Evolutionary conservation across 2,113 vertebrate species (phyloP).

Genomic region (Galeopterus variegatus): DNA sequence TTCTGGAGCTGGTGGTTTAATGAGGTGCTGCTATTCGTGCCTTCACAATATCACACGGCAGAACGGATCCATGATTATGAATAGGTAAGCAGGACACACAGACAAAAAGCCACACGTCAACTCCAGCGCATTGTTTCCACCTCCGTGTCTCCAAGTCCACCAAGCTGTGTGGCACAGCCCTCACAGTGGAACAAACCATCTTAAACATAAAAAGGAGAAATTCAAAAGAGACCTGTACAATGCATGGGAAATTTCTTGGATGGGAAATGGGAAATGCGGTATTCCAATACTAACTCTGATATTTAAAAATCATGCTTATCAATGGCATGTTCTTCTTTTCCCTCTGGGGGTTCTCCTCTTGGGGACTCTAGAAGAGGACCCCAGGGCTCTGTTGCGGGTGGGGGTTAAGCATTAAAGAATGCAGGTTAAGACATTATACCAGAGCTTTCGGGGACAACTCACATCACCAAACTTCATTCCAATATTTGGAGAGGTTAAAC

Average conservation of each 20-base stretch:
- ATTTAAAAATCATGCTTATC: neutral
- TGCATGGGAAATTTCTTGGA: neutral
- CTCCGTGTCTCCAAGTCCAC: neutral
- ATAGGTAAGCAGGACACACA: slow-evolving; percentile 34
- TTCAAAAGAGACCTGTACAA: neutral
- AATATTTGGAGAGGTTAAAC: neutral
- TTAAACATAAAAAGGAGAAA: neutral
- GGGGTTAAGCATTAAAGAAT: neutral
- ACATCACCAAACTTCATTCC: neutral
- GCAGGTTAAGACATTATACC: neutral
- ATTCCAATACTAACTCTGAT: neutral
- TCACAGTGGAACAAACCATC: neutral
- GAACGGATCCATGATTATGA: neutral
- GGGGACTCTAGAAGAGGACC: neutral
- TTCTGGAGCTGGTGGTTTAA: neutral
- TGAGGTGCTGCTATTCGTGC: neutral
- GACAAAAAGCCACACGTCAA: slow-evolving; percentile 67
- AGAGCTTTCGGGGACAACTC: neutral
- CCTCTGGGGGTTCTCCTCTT: neutral
- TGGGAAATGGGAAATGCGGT: neutral
- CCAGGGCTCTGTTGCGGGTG: neutral
- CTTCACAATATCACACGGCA: neutral
- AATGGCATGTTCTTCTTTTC: neutral
- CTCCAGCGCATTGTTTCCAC: neutral
- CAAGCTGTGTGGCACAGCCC: neutral